A percentile compares a stretch with the other conserved stretches of the same genome.
Evolutionary conservation across 2,113 vertebrate species (phyloP).

Genomic region (Irena cyanogastra): DNA sequence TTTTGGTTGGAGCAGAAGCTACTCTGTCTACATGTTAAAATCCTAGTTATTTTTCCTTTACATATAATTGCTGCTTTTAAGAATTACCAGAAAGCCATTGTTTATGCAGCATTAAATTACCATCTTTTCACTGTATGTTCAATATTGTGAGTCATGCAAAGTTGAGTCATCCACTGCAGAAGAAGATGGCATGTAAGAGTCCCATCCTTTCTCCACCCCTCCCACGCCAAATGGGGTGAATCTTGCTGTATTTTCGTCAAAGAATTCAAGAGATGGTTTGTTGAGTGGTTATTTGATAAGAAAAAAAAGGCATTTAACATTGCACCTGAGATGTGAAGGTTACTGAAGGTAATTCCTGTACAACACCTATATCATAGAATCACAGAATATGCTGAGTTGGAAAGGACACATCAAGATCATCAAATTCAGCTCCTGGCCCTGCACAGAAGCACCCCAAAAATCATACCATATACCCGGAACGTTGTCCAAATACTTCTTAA

Average conservation of each 20-base stretch:
- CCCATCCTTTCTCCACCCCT: background rate
- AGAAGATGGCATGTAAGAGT: background rate
- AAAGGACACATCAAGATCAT: background rate
- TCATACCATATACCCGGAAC: background rate
- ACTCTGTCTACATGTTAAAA: background rate
- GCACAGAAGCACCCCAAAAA: background rate
- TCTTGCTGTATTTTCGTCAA: background rate
- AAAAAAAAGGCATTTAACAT: background rate
- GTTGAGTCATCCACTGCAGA: slow-evolving; percentile 42
- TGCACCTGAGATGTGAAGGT: background rate
- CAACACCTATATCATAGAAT: background rate
- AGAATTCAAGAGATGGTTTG: background rate
- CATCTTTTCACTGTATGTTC: slow-evolving; percentile 6
- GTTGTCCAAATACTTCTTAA: background rate
- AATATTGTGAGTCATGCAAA: slow-evolving; percentile 45
- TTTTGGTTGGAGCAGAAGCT: background rate
- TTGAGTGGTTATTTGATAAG: background rate
- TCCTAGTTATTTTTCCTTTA: background rate
- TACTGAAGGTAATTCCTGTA: background rate
- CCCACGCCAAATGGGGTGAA: background rate
- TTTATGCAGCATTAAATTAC: slow-evolving; percentile 41
- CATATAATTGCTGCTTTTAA: slow-evolving; percentile 21
- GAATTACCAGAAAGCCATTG: slow-evolving; percentile 17
- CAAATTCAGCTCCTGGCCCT: background rate
- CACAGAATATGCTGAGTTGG: background rate